These are phyloP conservation scores for Drosophila prosaltans DNA, from an alignment of 1,140 invertebrate genomes.

Conservation along the genomic window DNA sequence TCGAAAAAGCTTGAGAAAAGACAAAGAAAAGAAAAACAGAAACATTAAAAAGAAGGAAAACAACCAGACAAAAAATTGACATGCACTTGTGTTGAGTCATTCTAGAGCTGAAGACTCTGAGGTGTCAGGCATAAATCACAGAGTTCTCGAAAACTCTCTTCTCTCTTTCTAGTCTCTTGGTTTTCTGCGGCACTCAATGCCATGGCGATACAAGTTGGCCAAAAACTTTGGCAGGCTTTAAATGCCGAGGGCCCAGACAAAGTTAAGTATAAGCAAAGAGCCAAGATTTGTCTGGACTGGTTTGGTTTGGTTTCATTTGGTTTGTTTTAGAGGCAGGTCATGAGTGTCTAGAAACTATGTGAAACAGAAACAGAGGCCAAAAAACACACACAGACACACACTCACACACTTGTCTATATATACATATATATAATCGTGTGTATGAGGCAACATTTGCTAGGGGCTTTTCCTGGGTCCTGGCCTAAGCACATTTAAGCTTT, in stretches of 20 bases:
- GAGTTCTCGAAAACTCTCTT: constrained; percentile 6
- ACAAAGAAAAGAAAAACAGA: constrained; percentile 4
- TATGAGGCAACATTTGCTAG: constrained; percentile 5
- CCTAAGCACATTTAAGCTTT: constrained; percentile 78
- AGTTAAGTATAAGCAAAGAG: constrained; percentile 26
- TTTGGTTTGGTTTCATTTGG: background rate
- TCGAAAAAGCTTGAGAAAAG: constrained; percentile 38
- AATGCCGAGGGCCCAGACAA: constrained; percentile 20
- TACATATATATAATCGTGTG: background rate
- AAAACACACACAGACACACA: background rate
- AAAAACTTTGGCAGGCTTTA: constrained; percentile 40
- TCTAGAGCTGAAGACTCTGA: constrained; percentile 30
- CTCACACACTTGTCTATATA: background rate
- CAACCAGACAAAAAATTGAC: constrained; percentile 35
- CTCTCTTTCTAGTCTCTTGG: background rate
- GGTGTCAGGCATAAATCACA: constrained; percentile 73
- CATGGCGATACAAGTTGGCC: constrained; percentile 44
- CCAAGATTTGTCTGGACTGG: constrained; percentile 16
- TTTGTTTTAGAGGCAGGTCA: constrained; percentile 7
- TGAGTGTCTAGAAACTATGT: constrained; percentile 44
- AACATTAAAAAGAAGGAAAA: background rate
- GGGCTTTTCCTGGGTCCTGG: constrained; percentile 24
- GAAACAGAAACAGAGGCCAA: constrained; percentile 58
- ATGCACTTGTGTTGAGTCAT: constrained; percentile 50
- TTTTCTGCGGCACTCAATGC: constrained; percentile 48